These are phyloP conservation scores for Oophaga sylvatica DNA, from an alignment of 2,797 vertebrate species.

Conservation along the genomic window DNA sequence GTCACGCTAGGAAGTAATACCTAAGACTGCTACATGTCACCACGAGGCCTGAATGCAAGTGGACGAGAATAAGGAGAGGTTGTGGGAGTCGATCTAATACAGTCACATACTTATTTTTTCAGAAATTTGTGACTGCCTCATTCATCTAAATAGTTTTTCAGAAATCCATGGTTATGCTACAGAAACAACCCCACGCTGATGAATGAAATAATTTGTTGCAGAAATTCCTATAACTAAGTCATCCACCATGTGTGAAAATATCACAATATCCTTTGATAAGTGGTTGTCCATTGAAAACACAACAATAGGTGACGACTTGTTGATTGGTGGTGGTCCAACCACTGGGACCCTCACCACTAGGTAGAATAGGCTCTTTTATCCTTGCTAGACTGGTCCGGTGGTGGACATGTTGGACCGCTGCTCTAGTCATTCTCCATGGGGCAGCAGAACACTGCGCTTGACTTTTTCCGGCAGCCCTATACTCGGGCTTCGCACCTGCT, in stretches of 20 bases:
- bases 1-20: slow-evolving; percentile 3
- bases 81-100: not conserved
- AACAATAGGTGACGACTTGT: too few relatives aligned
- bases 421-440: too few relatives aligned
- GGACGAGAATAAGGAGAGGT: not conserved
- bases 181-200: not conserved
- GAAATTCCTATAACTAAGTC: not conserved
- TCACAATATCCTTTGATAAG: not conserved
- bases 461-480: too few relatives aligned
- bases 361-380: not conserved
- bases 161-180: not conserved
- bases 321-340: too few relatives aligned
- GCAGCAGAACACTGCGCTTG: too few relatives aligned
- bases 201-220: not conserved
- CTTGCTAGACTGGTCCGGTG: too few relatives aligned
- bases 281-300: too few relatives aligned
- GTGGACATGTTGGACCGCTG: too few relatives aligned
- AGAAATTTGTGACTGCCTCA: not conserved
- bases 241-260: not conserved
- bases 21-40: not conserved
- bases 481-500: too few relatives aligned
- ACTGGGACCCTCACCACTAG: not conserved
- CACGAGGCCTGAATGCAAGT: not conserved
- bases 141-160: not conserved
- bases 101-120: not conserved